Base-by-base conservation (phyloP, 2,888 invertebrate genomes). In the Rotaria sp. region DNA sequence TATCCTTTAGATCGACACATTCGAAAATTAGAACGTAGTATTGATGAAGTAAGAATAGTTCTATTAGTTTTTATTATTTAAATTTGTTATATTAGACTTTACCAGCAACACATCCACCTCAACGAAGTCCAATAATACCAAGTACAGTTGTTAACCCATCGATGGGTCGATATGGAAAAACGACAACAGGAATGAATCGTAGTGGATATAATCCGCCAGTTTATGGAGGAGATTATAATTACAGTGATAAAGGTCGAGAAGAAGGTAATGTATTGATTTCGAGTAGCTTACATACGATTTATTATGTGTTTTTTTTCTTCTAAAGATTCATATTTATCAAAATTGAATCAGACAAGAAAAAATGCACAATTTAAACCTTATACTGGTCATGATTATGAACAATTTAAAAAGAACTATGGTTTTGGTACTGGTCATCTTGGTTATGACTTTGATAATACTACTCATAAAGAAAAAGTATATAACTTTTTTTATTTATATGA, bases 301-400 rank as follows among this genome's bases (percentile, higher is more conserved):
- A 30, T 26, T 26, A n/a, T 67, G 10, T 35, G 4, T 18, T 18
- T 35, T 67, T 2, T 7, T 11, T 30, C 35, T n/a, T 30, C 13
- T 85, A 21, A 35, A 86, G 86, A 86, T 35, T 59, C 85, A 7
- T 86, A 86, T 84, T 86, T 86, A 80, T 85, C 86, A 26, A 74
- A 85, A 85, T 48, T 86, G 38, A 84, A 85, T 24, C 75, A 84
- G 18, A 13, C 52, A 38, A 41, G 35, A 21, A 38, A 26, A 52
- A 13, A 45, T 35, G 55, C 50, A n/a, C n/a, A 75, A 15, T 57
- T 85, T 59, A 85, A 86, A 80, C 38, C 85, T 1, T 86, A 86
- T 45, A 48, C 86, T n/a, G 24, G 74, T 35, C 75, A 75, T 52
- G 86, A 86, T 48, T 86, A 86, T 84, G 41, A 85, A n/a, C 85